Conservation (phyloP, 2,113 vertebrate genomes). For the Anolis sagrei region DNA sequence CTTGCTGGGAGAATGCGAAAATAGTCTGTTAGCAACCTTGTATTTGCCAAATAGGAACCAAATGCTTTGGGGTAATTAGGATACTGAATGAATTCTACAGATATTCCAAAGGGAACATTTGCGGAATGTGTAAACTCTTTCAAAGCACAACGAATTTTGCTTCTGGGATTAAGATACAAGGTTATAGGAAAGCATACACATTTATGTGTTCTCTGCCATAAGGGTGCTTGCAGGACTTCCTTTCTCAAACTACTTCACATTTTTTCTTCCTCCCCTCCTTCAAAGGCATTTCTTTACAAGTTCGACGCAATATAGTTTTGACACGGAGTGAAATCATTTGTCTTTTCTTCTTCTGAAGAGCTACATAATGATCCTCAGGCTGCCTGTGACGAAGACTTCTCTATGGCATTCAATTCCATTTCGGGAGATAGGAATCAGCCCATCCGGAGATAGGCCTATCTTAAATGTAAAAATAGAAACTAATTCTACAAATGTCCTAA, state of each 20-base stretch:
- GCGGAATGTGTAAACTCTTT: not conserved
- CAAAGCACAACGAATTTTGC: not conserved
- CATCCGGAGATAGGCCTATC: not conserved
- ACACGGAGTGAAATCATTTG: not conserved
- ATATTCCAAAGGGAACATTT: not conserved
- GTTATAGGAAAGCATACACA: not conserved
- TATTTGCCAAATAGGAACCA: conserved; percentile 6
- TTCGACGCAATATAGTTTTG: not conserved
- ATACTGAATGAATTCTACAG: conserved; percentile 42
- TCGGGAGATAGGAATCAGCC: conserved; percentile 22
- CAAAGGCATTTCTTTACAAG: conserved; percentile 3
- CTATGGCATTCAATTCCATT: conserved; percentile 14
- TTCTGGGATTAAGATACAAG: not conserved
- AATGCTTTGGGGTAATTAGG: conserved; percentile 44
- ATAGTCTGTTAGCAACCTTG: not conserved
- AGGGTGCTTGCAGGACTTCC: conserved; percentile 5
- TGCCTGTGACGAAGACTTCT: not conserved
- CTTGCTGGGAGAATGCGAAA: fast-evolving
- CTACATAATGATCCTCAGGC: not conserved
- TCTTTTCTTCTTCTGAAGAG: not conserved
- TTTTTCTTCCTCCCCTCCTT: not conserved
- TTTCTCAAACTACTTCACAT: conserved; percentile 7
- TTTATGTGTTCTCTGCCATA: not conserved
- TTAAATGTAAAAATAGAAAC: conserved; percentile 24
- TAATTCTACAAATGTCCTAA: conserved; percentile 21